Evolutionary conservation across 2,888 invertebrate genomes (phyloP).

Genomic region (Electrophaes corylata): DNA sequence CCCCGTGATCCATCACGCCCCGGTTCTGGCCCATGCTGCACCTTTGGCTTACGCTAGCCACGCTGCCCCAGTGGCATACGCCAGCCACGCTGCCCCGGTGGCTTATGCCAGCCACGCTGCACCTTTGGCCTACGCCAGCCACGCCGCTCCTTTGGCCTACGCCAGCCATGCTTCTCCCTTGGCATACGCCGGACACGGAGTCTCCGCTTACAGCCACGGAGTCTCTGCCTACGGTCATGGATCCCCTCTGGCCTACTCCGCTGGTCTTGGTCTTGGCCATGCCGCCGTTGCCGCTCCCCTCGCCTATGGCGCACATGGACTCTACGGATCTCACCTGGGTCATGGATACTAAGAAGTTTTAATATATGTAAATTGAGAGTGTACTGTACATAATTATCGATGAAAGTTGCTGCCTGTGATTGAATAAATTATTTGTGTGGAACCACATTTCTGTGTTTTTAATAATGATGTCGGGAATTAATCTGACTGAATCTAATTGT

Average conservation of each 20-base stretch:
- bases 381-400: slow-evolving; percentile 38
- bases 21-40: slow-evolving; percentile 58
- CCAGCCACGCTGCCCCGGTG: slow-evolving; percentile 45
- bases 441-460: slow-evolving; percentile 19
- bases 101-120: slow-evolving; percentile 45
- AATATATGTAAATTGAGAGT: slow-evolving; percentile 38
- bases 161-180: slow-evolving; percentile 43
- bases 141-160: slow-evolving; percentile 44
- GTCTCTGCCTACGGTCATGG: slow-evolving; percentile 22
- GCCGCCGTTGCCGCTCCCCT: slow-evolving; percentile 47
- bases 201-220: slow-evolving; percentile 41
- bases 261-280: slow-evolving; percentile 44
- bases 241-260: slow-evolving; percentile 43
- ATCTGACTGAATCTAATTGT: too few species aligned
- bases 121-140: slow-evolving; percentile 43
- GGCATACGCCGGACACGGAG: slow-evolving; percentile 20
- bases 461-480: too few species aligned
- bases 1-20: slow-evolving; percentile 61
- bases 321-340: slow-evolving; percentile 47
- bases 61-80: slow-evolving; percentile 49
- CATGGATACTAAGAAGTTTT: slow-evolving; percentile 47
- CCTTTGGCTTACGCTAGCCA: slow-evolving; percentile 47
- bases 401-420: slow-evolving; percentile 50
- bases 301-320: slow-evolving; percentile 51
- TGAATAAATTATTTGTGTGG: slow-evolving; percentile 31